Conservation (phyloP, 2,888 invertebrate species). For the Empis livida region DNA sequence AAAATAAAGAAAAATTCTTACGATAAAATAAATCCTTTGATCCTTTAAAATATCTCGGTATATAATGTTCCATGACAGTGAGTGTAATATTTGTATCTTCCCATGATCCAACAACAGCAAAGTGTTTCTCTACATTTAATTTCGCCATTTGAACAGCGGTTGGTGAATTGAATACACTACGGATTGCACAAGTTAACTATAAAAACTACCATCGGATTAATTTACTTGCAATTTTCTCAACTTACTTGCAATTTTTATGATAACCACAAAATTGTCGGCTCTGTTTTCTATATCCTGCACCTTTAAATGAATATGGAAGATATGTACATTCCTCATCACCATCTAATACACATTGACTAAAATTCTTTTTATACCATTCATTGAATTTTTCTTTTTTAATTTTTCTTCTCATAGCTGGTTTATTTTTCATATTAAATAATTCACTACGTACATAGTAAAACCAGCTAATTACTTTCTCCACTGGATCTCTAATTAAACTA, state of each 20-base stretch:
- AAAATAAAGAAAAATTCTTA: slow-evolving; percentile 31
- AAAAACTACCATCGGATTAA: not conserved
- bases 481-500: slow-evolving; percentile 80
- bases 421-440: too few relatives aligned
- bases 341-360: slow-evolving; percentile 65
- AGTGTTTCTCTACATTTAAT: slow-evolving; percentile 67
- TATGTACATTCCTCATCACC: slow-evolving; percentile 71
- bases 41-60: slow-evolving; percentile 69
- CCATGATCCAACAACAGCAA: slow-evolving; percentile 76
- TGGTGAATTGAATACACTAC: slow-evolving; percentile 69
- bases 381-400: not conserved
- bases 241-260: slow-evolving; percentile 62
- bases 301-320: slow-evolving; percentile 24
- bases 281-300: slow-evolving; percentile 45
- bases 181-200: slow-evolving; percentile 14
- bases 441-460: slow-evolving; percentile 66
- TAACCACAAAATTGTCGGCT: slow-evolving; percentile 78
- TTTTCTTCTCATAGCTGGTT: too few relatives aligned
- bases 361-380: slow-evolving; percentile 41
- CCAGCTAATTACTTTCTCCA: slow-evolving; percentile 85
- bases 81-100: slow-evolving; percentile 78
- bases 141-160: slow-evolving; percentile 56
- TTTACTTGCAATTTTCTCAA: not conserved
- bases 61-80: slow-evolving; percentile 65
- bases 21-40: slow-evolving; percentile 49